Evolutionary conservation across 2,888 invertebrate species (phyloP), one percentile per base, ranked within the genome.

Genomic region (Lepidocyrtinus sp.): DNA sequence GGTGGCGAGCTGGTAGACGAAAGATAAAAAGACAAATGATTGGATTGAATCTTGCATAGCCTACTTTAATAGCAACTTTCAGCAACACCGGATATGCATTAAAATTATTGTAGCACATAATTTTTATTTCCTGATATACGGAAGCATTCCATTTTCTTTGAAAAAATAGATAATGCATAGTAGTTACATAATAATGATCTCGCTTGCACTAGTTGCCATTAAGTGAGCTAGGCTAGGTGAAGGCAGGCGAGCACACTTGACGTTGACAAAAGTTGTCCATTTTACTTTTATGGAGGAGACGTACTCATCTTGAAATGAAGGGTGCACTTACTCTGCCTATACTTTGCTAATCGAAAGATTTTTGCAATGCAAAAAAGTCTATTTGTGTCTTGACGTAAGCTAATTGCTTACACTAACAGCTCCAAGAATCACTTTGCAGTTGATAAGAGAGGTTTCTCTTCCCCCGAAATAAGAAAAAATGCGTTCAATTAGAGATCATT

Each of bases 111-210:
- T 70, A 77, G 12, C 36, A 36, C 36, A 77, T 77, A 71, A 77
- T 72, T 77, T 36, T 77, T 77, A 77, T 71, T 77, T 77, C 77
- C 77, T 71, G 77, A 72, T 77, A 77, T 63, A 77, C 77, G 77
- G 72, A 77, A 77, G 71, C 64, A 76, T 45, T 76, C 62, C 55
- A 46, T 55, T 76, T 76, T 69, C 70, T 36, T 36, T 36, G 5
- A 9, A 36, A 36, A 36, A 36, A 36, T 36, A 36, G 36, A 9
- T 36, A 36, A 36, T 36, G 36, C 36, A 36, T 36, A 36, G 36
- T 36, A 9, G 36, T 36, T 36, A 36, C 36, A 36, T 36, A 36
- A 36, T 36, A 36, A 36, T 36, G 36, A 36, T 36, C 36, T 36
- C 12, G 36, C 36, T 36, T 36, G 36, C 36, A 36, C 36, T 36